Conservation (phyloP, 1,140 invertebrate genomes). For the Drosophila bipectinata region DNA sequence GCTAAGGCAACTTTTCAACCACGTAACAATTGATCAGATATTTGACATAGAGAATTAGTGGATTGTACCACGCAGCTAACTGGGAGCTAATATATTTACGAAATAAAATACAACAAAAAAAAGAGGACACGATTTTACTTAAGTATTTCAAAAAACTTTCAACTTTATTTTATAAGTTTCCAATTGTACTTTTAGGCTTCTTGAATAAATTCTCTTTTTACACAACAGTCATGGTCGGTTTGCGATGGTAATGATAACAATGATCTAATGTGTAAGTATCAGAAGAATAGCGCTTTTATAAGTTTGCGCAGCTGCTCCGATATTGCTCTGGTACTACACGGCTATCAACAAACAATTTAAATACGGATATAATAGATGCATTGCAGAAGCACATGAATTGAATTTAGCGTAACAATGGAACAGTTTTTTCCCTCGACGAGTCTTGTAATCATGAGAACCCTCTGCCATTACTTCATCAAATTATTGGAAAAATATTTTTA, state of each 20-base stretch:
- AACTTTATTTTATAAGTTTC: conserved; percentile 45
- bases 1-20: conserved; percentile 28
- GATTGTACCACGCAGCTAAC: conserved; percentile 7
- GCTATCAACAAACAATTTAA: conserved; percentile 15
- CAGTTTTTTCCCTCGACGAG: conserved; percentile 3
- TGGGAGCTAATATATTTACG: conserved; percentile 13
- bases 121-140: conserved; percentile 27
- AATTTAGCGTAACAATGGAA: conserved; percentile 5
- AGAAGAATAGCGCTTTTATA: not conserved
- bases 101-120: conserved; percentile 19
- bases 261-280: not conserved
- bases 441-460: not conserved
- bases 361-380: conserved; percentile 47
- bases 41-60: conserved; percentile 25
- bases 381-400: conserved; percentile 8
- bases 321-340: not conserved
- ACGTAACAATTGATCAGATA: conserved; percentile 19
- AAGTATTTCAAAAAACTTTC: conserved; percentile 37
- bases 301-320: conserved; percentile 19
- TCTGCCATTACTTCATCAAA: not conserved
- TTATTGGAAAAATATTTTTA: not conserved
- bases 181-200: conserved; percentile 41
- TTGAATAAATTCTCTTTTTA: conserved; percentile 36
- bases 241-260: not conserved
- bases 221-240: not conserved